Evolutionary conservation across 1,140 invertebrate genomes (phyloP), one percentile per base, ranked within the genome.

Genomic region (Brachionus calyciflorus): DNA sequence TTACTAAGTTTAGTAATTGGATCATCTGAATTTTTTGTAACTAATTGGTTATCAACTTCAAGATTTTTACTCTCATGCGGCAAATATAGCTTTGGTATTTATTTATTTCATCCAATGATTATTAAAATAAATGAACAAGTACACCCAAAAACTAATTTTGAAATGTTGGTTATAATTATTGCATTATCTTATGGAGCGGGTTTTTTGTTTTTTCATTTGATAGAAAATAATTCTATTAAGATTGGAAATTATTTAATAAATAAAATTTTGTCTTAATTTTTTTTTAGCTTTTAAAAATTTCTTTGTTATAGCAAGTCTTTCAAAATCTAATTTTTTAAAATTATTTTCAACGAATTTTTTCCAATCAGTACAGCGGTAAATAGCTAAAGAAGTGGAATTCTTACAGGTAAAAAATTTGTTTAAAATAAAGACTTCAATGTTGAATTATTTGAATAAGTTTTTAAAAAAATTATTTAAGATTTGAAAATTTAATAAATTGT

Each of bases 61-160:
- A 55, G n/a, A 2, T 5, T 55, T 26, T 28, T 55, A 26, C 19
- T 12, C 6, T 26, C 9, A 26, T 26, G 51, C 26, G 51, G 51
- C 6, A 55, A 26, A 26, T 55, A 55, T 28, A 55, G 51, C 26
- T 55, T 55, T 55, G 51, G 51, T 14, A 55, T 55, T 26, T 55
- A 55, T 28, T 28, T 55, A 10, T 55, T 55, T 55, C 51, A 55
- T 55, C 51, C 51, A 26, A 55, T 55, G 51, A 55, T 26, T 24
- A 26, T 55, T 9, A 24, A 26, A 10, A 7, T 55, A 6, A 55
- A 55, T 55, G 3, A 26, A 6, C 10, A 26, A 1, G 17, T 55
- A 9, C 5, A 24, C 7, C 24, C 51, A 26, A 55, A 55, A 55
- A 55, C 19, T 6, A 26, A 28, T 40, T 24, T 63, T n/a, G 57